phyloP scores from a whole-genome alignment of 1,140 invertebrate species.

The Penaeus vannamei region DNA sequence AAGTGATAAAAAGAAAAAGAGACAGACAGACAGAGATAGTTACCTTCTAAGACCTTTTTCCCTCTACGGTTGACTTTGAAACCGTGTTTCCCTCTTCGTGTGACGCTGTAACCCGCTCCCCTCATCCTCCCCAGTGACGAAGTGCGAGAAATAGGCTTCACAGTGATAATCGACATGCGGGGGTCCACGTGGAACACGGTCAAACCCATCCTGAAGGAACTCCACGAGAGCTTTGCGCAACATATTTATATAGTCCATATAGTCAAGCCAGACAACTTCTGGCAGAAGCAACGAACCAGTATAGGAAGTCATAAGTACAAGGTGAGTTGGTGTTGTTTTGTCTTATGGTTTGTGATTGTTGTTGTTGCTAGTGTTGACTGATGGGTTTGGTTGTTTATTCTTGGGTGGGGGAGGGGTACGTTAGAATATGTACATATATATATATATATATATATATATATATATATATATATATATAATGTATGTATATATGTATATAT shows the following conservation, averaged over 20 bases:
- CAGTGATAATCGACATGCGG: slow-evolving; percentile 96
- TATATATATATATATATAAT: too few relatives aligned
- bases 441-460: too few relatives aligned
- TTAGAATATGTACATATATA: too few relatives aligned
- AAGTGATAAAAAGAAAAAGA: too few relatives aligned
- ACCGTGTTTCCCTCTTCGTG: too few relatives aligned
- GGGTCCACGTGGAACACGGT: slow-evolving; percentile 94
- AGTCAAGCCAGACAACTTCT: slow-evolving; percentile 99
- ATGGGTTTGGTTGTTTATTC: slow-evolving; percentile 41
- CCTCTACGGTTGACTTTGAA: too few relatives aligned
- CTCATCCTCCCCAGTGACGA: slow-evolving; percentile 86
- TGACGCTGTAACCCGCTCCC: neutral
- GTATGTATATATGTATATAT: too few relatives aligned
- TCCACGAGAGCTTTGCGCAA: slow-evolving; percentile 93
- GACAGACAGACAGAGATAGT: too few relatives aligned
- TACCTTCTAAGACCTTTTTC: too few relatives aligned
- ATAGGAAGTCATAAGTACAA: slow-evolving; percentile 98
- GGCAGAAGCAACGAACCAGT: slow-evolving; percentile 98
- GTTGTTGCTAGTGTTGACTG: too few relatives aligned
- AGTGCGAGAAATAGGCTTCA: slow-evolving; percentile 89
- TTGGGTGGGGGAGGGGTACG: too few relatives aligned
- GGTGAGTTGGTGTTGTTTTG: slow-evolving; percentile 83
- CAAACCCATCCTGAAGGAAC: slow-evolving; percentile 96
- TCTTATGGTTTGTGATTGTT: neutral
- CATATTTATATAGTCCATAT: slow-evolving; percentile 93